Evolutionary conservation across 1,140 invertebrate species (phyloP), one percentile per base, ranked within the genome.

Genomic region (Nasonia giraulti): DNA sequence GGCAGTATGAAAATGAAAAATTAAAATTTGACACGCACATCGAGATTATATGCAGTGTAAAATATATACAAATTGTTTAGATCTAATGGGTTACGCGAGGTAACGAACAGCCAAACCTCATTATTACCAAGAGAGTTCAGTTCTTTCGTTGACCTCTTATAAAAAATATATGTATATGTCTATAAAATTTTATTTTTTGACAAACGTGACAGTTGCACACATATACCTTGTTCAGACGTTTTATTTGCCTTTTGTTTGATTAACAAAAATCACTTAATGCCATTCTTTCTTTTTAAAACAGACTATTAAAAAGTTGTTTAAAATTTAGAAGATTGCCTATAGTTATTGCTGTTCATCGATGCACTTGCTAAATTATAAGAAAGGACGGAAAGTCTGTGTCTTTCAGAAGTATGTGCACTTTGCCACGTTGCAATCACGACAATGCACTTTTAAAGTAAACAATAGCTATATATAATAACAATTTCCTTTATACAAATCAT

Each of bases 51-150:
- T 86, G 37, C 73, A 84, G 80, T 88, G 81, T 88, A 89, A 89
- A 88, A 88, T 89, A 89, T 89, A 47, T 89, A 89, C 89, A 89
- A 87, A 86, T 81, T 88, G 86, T 37, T 79, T 55, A 78, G 50
- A 86, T 85, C 44, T 82, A 68, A 84, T 27, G 31, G 66, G 40
- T 69, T 77, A 80, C 62, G 37, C 20, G 55, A 80, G 47, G 68
- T 55, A 79, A 69, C n/a, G 10, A 75, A 74, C 8, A 40, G 44
- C 37, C 69, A 62, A 55, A 80, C 20, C 77, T 62, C 77, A 31
- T 79, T 50, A 20, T 31, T 79, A 62, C 20, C 10, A 80, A 47
- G 17, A 7, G 44, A 80, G 47, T 80, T 40, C 44, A 40, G 37
- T 74, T 66, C 17, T 74, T 75, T 71, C 31, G 86, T 80, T 87